Conservation (phyloP, 2,888 invertebrate genomes). For the Pasiphila rectangulata region DNA sequence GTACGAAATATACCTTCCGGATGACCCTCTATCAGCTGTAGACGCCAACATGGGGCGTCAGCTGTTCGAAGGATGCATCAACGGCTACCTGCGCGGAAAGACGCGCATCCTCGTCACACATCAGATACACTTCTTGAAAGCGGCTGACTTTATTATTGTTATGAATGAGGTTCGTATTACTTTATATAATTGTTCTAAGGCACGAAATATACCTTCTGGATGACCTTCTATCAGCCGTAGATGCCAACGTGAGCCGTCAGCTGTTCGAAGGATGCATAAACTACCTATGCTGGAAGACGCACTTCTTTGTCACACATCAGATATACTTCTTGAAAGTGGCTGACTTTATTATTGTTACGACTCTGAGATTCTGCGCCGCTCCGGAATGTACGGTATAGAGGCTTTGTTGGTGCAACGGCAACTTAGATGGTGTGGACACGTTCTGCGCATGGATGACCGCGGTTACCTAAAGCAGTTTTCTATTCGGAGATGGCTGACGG, state of each 20-base stretch:
- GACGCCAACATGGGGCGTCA: constrained; percentile 90
- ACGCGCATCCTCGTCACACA: constrained; percentile 91
- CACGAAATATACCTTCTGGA: constrained; percentile 92
- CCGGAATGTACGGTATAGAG: too few species aligned
- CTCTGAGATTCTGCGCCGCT: too few species aligned
- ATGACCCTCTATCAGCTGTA: constrained; percentile 93
- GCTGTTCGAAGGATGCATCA: constrained; percentile 89
- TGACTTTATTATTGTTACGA: constrained; percentile 83
- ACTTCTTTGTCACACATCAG: constrained; percentile 92
- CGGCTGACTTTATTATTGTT: constrained; percentile 84
- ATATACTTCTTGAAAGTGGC: constrained; percentile 88
- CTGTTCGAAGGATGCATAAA: constrained; percentile 89
- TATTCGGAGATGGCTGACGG: too few species aligned
- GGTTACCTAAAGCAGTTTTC: too few species aligned
- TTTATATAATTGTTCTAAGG: background rate
- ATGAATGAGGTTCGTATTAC: constrained; percentile 71
- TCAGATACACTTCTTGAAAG: constrained; percentile 89
- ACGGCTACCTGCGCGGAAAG: constrained; percentile 83
- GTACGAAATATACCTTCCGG: constrained; percentile 91
- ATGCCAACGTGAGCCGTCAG: constrained; percentile 88
- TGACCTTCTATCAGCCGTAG: constrained; percentile 93
- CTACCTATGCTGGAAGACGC: constrained; percentile 83
- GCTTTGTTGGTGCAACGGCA: too few species aligned
- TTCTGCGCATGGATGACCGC: too few species aligned
- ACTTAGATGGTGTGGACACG: too few species aligned